phyloP scores from a whole-genome alignment of 1,140 invertebrate species.

The Phymorhynchus buccinoides region DNA sequence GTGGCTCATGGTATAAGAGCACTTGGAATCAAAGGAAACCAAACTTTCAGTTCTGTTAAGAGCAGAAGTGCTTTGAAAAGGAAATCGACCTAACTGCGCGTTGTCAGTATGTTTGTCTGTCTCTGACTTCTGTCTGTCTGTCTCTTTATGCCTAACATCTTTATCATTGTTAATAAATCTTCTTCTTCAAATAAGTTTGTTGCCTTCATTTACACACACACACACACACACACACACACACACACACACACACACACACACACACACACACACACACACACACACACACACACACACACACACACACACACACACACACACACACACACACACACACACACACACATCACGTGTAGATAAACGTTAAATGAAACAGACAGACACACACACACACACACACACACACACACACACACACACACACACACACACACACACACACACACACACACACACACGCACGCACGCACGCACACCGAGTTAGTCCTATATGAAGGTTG shows the following conservation, averaged over 20 bases:
- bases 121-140: background rate
- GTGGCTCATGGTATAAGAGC: too few relatives aligned
- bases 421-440: constrained; percentile 2
- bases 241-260: background rate
- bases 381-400: constrained; percentile 21
- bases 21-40: too few relatives aligned
- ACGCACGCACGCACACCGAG: background rate
- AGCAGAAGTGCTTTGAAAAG: too few relatives aligned
- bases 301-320: background rate
- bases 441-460: background rate
- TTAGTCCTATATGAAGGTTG: too few relatives aligned
- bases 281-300: background rate
- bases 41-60: too few relatives aligned
- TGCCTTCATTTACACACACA: background rate
- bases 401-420: background rate
- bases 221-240: background rate
- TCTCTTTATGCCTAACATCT: background rate
- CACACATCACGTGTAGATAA: background rate
- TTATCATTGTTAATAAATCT: too few relatives aligned
- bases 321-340: too few relatives aligned
- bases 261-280: background rate
- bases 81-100: too few relatives aligned
- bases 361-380: background rate
- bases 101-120: too few relatives aligned
- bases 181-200: too few relatives aligned